Evolutionary conservation across 2,888 invertebrate genomes (phyloP).

Genomic region (Amphipoea oculea): DNA sequence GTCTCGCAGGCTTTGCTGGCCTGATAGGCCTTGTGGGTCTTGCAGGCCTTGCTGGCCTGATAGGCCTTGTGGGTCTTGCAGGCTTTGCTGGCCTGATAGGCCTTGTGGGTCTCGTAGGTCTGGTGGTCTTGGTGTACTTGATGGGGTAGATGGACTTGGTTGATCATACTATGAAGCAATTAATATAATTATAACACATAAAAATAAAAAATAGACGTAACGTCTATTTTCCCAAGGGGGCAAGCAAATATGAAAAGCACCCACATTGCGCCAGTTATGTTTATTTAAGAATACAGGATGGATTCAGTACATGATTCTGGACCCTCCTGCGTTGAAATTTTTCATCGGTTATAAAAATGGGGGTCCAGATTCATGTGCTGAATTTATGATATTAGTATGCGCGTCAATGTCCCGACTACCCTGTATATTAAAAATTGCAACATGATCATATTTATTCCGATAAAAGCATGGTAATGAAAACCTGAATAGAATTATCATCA

Average conservation of each 20-base stretch:
- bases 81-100: too few relatives aligned
- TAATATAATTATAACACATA: background rate
- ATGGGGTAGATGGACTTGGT: slow-evolving; percentile 8
- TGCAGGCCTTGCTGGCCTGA: background rate
- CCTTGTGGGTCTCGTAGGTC: background rate
- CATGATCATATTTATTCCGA: background rate
- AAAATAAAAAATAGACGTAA: too few relatives aligned
- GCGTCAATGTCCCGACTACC: too few relatives aligned
- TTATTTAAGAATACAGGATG: background rate
- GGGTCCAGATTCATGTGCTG: too few relatives aligned
- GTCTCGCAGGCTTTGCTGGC: too few relatives aligned
- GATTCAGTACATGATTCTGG: too few relatives aligned
- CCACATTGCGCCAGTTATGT: background rate
- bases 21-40: too few relatives aligned
- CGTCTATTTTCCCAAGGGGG: background rate
- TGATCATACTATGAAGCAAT: slow-evolving; percentile 11
- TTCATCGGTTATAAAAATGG: too few relatives aligned
- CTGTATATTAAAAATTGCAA: background rate
- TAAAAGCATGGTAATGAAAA: background rate
- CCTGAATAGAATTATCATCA: background rate
- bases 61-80: background rate
- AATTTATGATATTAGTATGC: too few relatives aligned
- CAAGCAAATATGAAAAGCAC: background rate
- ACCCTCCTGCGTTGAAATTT: too few relatives aligned
- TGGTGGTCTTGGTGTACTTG: background rate